Conservation (phyloP, 2,797 vertebrate genomes). For the Epinephelus malabaricus region DNA sequence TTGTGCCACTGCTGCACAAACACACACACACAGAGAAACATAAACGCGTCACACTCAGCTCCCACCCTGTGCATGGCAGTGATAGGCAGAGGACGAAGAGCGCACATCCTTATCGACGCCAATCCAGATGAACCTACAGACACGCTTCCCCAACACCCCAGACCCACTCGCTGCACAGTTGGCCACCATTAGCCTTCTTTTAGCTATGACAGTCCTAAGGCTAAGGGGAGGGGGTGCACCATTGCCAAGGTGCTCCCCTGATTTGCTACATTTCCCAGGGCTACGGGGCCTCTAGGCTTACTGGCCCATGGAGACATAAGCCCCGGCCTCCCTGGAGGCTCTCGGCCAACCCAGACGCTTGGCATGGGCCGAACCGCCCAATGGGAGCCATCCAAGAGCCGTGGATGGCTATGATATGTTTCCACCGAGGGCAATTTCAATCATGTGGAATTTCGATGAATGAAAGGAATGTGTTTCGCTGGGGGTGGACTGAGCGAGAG, state of each 20-base stretch:
- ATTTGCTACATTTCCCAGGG: slow-evolving; percentile 85
- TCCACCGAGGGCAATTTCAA: slow-evolving; percentile 86
- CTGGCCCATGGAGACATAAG: slow-evolving; percentile 88
- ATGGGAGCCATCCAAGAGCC: slow-evolving; percentile 82
- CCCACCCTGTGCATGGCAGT: slow-evolving; percentile 79
- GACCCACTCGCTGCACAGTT: slow-evolving; percentile 83
- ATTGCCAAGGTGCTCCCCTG: slow-evolving; percentile 85
- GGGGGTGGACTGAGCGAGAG: slow-evolving; percentile 74
- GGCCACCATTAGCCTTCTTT: slow-evolving; percentile 83
- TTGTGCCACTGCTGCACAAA: slow-evolving; percentile 66
- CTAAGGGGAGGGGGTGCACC: slow-evolving; percentile 66
- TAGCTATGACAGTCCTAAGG: slow-evolving; percentile 85
- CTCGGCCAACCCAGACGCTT: slow-evolving; percentile 85
- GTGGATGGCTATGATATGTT: slow-evolving; percentile 87
- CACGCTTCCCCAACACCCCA: slow-evolving; percentile 82
- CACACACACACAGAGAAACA: slow-evolving; percentile 58
- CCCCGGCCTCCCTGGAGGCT: slow-evolving; percentile 83
- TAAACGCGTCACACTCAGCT: slow-evolving; percentile 68
- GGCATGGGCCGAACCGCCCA: slow-evolving; percentile 80
- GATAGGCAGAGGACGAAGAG: slow-evolving; percentile 87
- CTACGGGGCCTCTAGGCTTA: slow-evolving; percentile 82
- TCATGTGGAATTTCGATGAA: slow-evolving; percentile 85
- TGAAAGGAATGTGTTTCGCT: slow-evolving; percentile 82
- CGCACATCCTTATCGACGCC: slow-evolving; percentile 86
- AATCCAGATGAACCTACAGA: slow-evolving; percentile 90